Base-by-base conservation (phyloP, 2,888 invertebrate genomes). In the Ptychoptera albimana region DNA sequence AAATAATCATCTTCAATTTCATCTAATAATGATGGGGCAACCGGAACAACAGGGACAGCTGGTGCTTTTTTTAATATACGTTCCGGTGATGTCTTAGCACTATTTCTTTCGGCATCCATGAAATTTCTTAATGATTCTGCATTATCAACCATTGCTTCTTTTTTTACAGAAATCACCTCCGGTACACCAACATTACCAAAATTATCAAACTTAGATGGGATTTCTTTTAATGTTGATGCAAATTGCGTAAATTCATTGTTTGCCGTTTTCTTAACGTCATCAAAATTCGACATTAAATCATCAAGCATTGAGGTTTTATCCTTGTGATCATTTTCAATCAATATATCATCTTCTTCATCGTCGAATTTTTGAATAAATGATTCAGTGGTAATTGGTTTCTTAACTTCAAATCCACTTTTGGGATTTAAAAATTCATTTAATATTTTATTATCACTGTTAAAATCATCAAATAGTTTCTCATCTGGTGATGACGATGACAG, bases 1-100 rank as follows among this genome's bases (percentile, higher is more conserved):
- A 48, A 42, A 34, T 44, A 48, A 31, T 48, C 48, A 31, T 43
- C 44, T 45, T 46, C 45, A 16, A 43, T 37, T 15, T 36, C 38
- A 23, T 42, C 32, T 9, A 31, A 15, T n/a, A 42, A 14, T 23
- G 42, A 35, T 34, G 42, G 23, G 7, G 23, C 23, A 23, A 7
- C n/a, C n/a, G n/a, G n/a, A n/a, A n/a, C n/a, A n/a, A n/a, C n/a
- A n/a, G n/a, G n/a, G n/a, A n/a, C 23, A 23, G 23, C 23, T 23
- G 23, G 4, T 23, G 23, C 23, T 23, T 23, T 23, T 23, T 23
- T 23, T 3, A 7, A 7, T 5, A 7, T 23, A 23, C 23, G 23
- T 23, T 23, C 23, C 7, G 23, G 23, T 23, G 23, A 23, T 23
- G 23, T 23, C 7, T 23, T 23, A 23, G 23, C 23, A 32, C 31